Percentiles rank a stretch among this genome's conserved stretches.
phyloP scores from a whole-genome alignment of 2,888 invertebrate species.

The Mythimna impura region DNA sequence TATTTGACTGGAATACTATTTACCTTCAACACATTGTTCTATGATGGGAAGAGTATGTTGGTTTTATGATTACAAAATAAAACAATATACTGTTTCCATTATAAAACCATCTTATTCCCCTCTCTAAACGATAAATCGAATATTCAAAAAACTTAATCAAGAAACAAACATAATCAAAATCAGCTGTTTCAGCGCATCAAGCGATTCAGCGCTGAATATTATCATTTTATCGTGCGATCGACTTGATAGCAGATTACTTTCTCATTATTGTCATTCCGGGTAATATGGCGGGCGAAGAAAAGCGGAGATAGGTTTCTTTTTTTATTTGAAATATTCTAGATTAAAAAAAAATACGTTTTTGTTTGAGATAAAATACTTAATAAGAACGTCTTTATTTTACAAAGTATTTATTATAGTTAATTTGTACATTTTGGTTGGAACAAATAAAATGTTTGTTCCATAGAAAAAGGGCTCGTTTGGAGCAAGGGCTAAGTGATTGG shows the following conservation, averaged over 20 bases:
- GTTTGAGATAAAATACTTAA: background rate
- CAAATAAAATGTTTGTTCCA: background rate
- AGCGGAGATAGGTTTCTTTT: constrained; percentile 31
- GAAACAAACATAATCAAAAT: constrained; percentile 51
- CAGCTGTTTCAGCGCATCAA: constrained; percentile 42
- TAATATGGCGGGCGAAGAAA: constrained; percentile 26
- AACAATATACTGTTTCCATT: background rate
- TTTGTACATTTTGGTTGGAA: background rate
- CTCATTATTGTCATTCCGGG: constrained; percentile 51
- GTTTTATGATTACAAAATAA: too few species aligned
- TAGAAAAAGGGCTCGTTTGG: background rate
- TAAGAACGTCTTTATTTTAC: background rate
- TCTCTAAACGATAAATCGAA: constrained; percentile 32
- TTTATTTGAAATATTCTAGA: constrained; percentile 30
- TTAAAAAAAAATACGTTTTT: constrained; percentile 19
- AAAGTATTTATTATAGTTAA: background rate
- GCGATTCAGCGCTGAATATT: constrained; percentile 46
- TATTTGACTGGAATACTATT: background rate
- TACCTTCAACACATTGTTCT: background rate
- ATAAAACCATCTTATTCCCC: constrained; percentile 8
- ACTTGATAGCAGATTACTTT: constrained; percentile 44
- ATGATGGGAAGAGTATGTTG: too few species aligned
- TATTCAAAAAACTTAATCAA: constrained; percentile 47
- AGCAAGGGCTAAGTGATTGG: background rate
- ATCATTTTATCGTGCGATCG: constrained; percentile 50